A percentile compares a stretch with the other conserved stretches of the same genome.
Conservation (phyloP, 2,797 vertebrate genomes). For the Poecilia wingei region DNA sequence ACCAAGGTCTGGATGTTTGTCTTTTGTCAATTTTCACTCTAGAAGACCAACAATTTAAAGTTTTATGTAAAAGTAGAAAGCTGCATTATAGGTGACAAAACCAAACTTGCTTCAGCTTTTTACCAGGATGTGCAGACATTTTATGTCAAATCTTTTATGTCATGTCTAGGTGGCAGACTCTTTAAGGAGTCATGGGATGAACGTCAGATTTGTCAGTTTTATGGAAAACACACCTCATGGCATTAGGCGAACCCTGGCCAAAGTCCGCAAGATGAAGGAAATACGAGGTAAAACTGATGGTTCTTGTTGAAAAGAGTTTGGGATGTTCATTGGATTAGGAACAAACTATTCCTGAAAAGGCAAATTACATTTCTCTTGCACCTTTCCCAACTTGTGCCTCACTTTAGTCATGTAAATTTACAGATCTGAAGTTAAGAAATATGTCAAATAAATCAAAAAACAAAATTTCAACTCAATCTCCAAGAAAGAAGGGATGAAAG, state of each 20-base stretch:
- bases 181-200: constrained; percentile 82
- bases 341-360: not conserved
- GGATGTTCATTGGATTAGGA: not conserved
- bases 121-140: not conserved
- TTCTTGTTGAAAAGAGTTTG: not conserved
- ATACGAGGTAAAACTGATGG: constrained; percentile 75
- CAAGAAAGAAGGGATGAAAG: not conserved
- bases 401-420: not conserved
- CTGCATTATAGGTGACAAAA: not conserved
- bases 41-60: not conserved
- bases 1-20: constrained; percentile 63
- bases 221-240: constrained; percentile 79
- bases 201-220: constrained; percentile 81
- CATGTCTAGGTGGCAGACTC: constrained; percentile 79
- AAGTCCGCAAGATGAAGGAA: constrained; percentile 77
- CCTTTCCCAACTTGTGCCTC: not conserved
- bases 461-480: not conserved
- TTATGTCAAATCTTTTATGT: not conserved
- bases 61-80: not conserved
- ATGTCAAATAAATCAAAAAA: not conserved
- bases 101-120: not conserved
- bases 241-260: constrained; percentile 77
- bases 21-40: not conserved
- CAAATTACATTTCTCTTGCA: not conserved
- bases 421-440: not conserved